These are phyloP conservation scores for Leptopilina boulardi DNA, from an alignment of 1,140 invertebrate genomes.

Conservation along the genomic window DNA sequence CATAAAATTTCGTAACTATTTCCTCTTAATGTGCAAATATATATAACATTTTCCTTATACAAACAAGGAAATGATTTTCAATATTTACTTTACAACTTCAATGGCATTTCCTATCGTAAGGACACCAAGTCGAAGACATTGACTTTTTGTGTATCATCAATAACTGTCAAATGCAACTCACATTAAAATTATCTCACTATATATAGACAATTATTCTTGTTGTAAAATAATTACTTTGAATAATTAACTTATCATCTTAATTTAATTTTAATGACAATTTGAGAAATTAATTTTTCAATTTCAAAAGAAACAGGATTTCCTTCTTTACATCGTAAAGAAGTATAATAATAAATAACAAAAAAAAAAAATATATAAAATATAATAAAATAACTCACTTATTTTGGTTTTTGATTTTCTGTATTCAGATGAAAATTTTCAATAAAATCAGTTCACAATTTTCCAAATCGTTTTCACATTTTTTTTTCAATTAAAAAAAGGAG, in stretches of 20 bases:
- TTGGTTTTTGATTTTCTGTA: no score
- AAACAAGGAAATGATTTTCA: constrained; percentile 23
- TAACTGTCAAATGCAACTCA: constrained; percentile 10
- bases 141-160: constrained; percentile 27
- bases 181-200: constrained; percentile 16
- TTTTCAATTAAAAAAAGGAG: no score
- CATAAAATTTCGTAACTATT: no score
- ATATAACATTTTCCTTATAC: background rate
- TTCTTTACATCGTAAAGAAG: no score
- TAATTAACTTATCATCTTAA: background rate
- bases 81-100: constrained; percentile 14
- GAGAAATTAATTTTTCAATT: no score
- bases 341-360: background rate
- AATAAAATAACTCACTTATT: background rate
- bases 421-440: no score
- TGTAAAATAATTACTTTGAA: background rate
- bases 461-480: no score
- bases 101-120: constrained; percentile 5
- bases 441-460: no score
- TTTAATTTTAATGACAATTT: background rate
- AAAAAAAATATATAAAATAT: background rate
- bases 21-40: background rate
- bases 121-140: constrained; percentile 29
- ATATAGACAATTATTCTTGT: background rate
- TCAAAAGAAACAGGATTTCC: no score